Evolutionary conservation across 2,888 invertebrate species (phyloP), one percentile per base, ranked within the genome.

Genomic region (Spialia ferax): DNA sequence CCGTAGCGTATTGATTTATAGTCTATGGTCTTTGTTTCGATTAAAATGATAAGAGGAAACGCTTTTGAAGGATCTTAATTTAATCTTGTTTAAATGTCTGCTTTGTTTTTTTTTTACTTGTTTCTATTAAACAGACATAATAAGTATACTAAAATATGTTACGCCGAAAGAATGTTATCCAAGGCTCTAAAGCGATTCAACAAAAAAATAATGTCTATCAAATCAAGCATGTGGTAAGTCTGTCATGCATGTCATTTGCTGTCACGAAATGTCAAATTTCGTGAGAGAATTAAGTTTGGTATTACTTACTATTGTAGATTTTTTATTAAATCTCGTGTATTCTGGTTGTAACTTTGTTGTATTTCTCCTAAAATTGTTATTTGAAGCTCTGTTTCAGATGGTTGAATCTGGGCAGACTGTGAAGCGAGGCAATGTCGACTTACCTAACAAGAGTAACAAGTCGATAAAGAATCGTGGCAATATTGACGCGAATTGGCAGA

Each of bases 401-500:
- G 84, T 83, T 11, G 89, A 91, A 72, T 78, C 85, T 38, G 73
- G 86, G 1, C 88, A 89, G 67, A 90, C 88, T 77, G 81, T 84
- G 7, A 92, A 89, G 70, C 81, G 79, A 69, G 82, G 73, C 63
- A 66, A 79, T 15, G 79, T 77, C 68, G 81, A 77, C 1, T 74
- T 80, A 73, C 75, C 71, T 80, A 88, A 86, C 84, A 87, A 81
- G 77, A 75, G 71, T 80, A 88, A 86, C 84, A 87, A 81, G 77
- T 86, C 88, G 7, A 77, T 86, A 3, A 75, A 79, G 0, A 72
- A 79, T 35, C 79, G 94, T 55, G 85, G 86, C 50, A 65, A 79
- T 69, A 92, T 94, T 59, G 89, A 89, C 69, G 90, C 89, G 8
- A 94, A 94, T 71, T 94, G 94, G 94, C 87, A 89, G 67, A 89